Base-by-base conservation (phyloP, 2,888 invertebrate species). In the Oxycera nigricornis region DNA sequence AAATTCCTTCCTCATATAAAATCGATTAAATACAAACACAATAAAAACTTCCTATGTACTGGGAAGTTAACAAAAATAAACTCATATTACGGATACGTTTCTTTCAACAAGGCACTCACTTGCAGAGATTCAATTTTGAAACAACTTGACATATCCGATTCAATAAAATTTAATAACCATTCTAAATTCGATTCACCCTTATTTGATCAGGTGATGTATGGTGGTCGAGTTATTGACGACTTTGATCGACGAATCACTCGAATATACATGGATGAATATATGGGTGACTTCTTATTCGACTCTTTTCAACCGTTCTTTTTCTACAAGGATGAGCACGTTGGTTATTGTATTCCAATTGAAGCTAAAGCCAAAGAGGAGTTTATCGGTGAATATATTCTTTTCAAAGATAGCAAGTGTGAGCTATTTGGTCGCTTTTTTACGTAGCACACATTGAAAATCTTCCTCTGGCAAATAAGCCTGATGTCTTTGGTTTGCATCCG, bases 141-240 rank as follows among this genome's bases (percentile, higher is more conserved):
- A n/a, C n/a, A n/a, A n/a, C n/a, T n/a, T n/a, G n/a, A n/a, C n/a
- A n/a, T n/a, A n/a, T n/a, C n/a, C n/a, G n/a, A n/a, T n/a, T n/a
- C n/a, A n/a, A n/a, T n/a, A n/a, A n/a, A n/a, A n/a, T n/a, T n/a
- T n/a, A n/a, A n/a, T n/a, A n/a, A n/a, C n/a, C n/a, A n/a, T n/a
- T n/a, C n/a, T n/a, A n/a, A n/a, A n/a, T n/a, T n/a, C n/a, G n/a
- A n/a, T n/a, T n/a, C n/a, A n/a, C n/a, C n/a, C n/a, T n/a, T n/a
- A n/a, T n/a, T n/a, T n/a, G n/a, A n/a, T 11, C 76, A 93, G 92
- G 93, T 96, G 28, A 96, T 97, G 94, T 97, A 97, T 82, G 97
- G 97, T 28, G 97, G 97, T 0, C 89, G 96, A 72, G 94, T 97
- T 35, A 96, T 96, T 78, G 96, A 97, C 83, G 91, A 93, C 83